These are phyloP conservation scores for Acromyrmex charruanus DNA, from an alignment of 1,140 invertebrate genomes.

Conservation along the genomic window DNA sequence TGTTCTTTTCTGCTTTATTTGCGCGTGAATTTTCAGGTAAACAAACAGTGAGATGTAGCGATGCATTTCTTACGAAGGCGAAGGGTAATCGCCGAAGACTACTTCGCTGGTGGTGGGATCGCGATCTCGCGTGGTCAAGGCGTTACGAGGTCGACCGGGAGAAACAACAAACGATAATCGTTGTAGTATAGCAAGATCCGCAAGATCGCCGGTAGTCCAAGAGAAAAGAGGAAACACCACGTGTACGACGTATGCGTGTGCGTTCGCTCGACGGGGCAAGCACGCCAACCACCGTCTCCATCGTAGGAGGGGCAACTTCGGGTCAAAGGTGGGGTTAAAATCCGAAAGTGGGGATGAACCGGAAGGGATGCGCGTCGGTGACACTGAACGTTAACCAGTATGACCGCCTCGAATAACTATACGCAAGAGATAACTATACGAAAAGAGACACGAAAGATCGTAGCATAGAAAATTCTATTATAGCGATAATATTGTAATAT, in stretches of 20 bases:
- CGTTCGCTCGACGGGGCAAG: constrained; percentile 26
- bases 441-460: constrained; percentile 56
- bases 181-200: constrained; percentile 49
- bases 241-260: constrained; percentile 43
- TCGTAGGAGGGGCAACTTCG: constrained; percentile 63
- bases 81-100: constrained; percentile 26
- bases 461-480: neutral
- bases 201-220: constrained; percentile 16
- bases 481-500: neutral
- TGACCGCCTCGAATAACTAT: constrained; percentile 10
- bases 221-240: constrained; percentile 22
- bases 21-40: constrained; percentile 8
- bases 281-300: constrained; percentile 4
- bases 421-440: neutral
- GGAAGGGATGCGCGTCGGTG: constrained; percentile 51
- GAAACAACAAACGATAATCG: constrained; percentile 71
- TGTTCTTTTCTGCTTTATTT: constrained; percentile 3
- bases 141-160: constrained; percentile 51
- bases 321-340: constrained; percentile 44
- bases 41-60: neutral
- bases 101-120: neutral
- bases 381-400: constrained; percentile 44
- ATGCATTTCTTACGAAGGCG: constrained; percentile 14
- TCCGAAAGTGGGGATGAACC: constrained; percentile 49
- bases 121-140: constrained; percentile 51